Base-by-base conservation (phyloP, 2,888 invertebrate species). In the Diaperis boleti region DNA sequence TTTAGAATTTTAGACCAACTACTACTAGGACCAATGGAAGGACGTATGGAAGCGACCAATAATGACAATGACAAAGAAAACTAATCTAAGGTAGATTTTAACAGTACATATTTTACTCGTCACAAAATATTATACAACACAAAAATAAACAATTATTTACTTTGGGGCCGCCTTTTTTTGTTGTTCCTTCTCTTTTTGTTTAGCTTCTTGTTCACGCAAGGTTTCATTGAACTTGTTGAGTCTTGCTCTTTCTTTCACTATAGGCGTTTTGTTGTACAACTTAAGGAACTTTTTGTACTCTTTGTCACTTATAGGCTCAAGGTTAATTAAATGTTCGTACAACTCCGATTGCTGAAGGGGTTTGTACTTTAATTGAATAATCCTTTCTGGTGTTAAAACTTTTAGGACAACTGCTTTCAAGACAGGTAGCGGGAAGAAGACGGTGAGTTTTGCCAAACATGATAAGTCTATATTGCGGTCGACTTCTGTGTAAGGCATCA, bases 401-500 rank as follows among this genome's bases (percentile, higher is more conserved):
- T 71, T 76, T 6, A 82, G 74, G 0, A 87, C 73, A 0, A 82
- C 82, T 41, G 82, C 75, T 66, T 71, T 82, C 14, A 89, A 83
- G 2, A 82, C 76, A 7, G 83, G 78, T 13, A 88, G 75, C 10
- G 87, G 85, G 70, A 85, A 86, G 0, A 86, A 86, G 45, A 82
- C 73, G 4, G 88, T 79, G 20, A 83, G 76, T 71, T 83, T 86
- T 0, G 88, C 85, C 29, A 87, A 72, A 52, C 84, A 81, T 17
- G 88, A 86, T 0, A 87, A 79, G 67, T 89, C 83, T 68, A 89
- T 84, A 54, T 86, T 82, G 22, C 88, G 82, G 67, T 85, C 80
- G 0, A 90, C 76, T 0, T 83, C 85, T 45, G 87, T 87, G 74
- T 85, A 87, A 55, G 83, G 81, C 86, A 87, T 87, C 37, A 89